A percentile compares a stretch with the other conserved stretches of the same genome.
These are phyloP conservation scores for Phymorhynchus buccinoides DNA, from an alignment of 1,140 invertebrate genomes.

Conservation along the genomic window DNA sequence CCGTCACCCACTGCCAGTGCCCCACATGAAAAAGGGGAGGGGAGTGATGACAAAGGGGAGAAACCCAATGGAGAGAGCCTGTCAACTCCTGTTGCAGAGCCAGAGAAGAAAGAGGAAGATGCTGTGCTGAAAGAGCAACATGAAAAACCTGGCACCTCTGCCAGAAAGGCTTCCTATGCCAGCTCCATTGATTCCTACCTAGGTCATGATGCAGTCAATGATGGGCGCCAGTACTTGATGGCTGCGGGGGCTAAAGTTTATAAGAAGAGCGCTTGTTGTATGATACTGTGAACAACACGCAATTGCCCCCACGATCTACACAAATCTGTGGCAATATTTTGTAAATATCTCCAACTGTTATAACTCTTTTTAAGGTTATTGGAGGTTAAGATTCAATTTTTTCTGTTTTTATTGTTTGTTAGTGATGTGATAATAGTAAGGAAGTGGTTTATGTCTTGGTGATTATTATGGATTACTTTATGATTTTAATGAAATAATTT, in stretches of 20 bases:
- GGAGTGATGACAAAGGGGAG: background rate
- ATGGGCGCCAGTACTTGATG: background rate
- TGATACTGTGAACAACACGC: background rate
- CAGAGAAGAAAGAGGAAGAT: background rate
- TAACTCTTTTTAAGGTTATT: too few relatives aligned
- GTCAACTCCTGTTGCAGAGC: background rate
- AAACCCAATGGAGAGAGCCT: background rate
- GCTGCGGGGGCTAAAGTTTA: background rate
- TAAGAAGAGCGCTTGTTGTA: background rate
- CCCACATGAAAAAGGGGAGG: background rate
- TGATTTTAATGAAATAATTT: too few relatives aligned
- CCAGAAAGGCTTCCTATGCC: background rate
- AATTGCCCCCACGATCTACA: too few relatives aligned
- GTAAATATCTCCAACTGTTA: too few relatives aligned
- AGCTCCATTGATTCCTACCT: background rate
- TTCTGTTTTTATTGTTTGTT: too few relatives aligned
- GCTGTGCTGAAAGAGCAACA: background rate
- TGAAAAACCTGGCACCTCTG: background rate
- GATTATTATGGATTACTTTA: too few relatives aligned
- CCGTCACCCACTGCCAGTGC: background rate
- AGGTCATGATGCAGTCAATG: background rate
- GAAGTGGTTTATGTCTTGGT: too few relatives aligned
- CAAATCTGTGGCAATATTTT: too few relatives aligned
- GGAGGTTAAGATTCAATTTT: too few relatives aligned
- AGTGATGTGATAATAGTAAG: too few relatives aligned